A percentile compares a stretch with the other conserved stretches of the same genome.
Conservation (phyloP, 2,888 invertebrate species). For the Lysandra coridon region DNA sequence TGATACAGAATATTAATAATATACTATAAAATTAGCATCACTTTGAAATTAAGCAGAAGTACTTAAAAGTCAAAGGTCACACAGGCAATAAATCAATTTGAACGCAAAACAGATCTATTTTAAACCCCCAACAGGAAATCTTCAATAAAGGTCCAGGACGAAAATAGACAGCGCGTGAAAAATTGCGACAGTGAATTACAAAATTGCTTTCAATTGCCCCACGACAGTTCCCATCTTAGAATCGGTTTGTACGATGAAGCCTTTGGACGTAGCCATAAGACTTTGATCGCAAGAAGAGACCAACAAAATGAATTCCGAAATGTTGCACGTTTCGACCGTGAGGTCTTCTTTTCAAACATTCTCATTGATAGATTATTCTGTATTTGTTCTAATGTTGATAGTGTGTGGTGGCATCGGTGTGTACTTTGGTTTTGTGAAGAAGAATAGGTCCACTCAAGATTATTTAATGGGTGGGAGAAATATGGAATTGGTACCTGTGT, state of each 20-base stretch:
- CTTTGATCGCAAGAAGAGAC: neutral
- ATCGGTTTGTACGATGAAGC: constrained; percentile 13
- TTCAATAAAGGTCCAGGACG: constrained; percentile 51
- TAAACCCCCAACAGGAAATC: constrained; percentile 52
- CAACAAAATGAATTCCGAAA: constrained; percentile 47
- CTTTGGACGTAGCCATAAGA: neutral
- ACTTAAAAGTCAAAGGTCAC: neutral
- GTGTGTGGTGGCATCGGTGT: constrained; percentile 87
- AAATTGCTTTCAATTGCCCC: constrained; percentile 50
- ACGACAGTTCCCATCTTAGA: constrained; percentile 31
- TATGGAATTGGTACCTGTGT: constrained; percentile 89
- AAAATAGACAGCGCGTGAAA: constrained; percentile 57
- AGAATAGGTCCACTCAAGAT: constrained; percentile 81
- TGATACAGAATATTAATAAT: too few relatives aligned
- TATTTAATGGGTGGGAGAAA: constrained; percentile 90
- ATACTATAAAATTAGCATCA: too few relatives aligned
- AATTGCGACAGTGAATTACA: constrained; percentile 64
- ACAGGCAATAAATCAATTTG: constrained; percentile 23
- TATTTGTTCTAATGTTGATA: constrained; percentile 85
- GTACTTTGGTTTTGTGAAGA: constrained; percentile 88
- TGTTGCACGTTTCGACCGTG: constrained; percentile 52
- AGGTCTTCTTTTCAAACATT: constrained; percentile 68
- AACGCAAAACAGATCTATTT: constrained; percentile 45
- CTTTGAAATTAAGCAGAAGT: too few relatives aligned
- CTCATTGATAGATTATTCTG: constrained; percentile 82